Evolutionary conservation across 2,797 vertebrate genomes (phyloP).

Genomic region (Paratrypauchen microcephalus): DNA sequence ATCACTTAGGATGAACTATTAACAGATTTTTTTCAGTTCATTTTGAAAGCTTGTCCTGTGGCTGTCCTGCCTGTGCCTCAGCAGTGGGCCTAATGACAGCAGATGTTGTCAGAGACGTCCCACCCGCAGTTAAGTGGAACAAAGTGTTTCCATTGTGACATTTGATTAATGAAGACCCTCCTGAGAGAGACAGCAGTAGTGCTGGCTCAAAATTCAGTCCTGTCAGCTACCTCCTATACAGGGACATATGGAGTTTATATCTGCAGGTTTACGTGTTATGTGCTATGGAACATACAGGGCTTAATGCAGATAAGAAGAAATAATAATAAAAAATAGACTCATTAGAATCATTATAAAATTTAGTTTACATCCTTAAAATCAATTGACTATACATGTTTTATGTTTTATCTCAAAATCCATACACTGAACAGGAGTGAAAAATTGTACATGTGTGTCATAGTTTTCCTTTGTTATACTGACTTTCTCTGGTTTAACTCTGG

Average conservation of each 20-base stretch:
- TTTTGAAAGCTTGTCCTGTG: constrained; percentile 5
- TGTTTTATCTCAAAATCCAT: not conserved
- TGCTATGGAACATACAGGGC: not conserved
- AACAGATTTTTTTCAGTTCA: not conserved
- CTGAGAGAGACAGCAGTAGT: constrained; percentile 30
- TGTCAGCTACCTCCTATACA: constrained; percentile 20
- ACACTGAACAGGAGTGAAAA: not conserved
- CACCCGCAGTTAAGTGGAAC: constrained; percentile 43
- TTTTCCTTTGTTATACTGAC: not conserved
- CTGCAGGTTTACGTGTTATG: not conserved
- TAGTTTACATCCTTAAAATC: too few relatives aligned
- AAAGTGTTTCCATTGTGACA: constrained; percentile 54
- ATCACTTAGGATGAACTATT: not conserved
- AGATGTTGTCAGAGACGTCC: constrained; percentile 35
- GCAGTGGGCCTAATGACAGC: constrained; percentile 25
- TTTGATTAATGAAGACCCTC: constrained; percentile 60
- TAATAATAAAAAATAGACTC: not conserved
- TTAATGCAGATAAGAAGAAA: too few relatives aligned
- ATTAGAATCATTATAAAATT: not conserved
- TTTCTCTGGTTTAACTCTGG: constrained; percentile 12
- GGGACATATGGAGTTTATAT: constrained; percentile 4
- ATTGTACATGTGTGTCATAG: not conserved
- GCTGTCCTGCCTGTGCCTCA: constrained; percentile 22
- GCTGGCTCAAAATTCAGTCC: constrained; percentile 38
- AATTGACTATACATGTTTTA: not conserved